Evolutionary conservation across 2,888 invertebrate species (phyloP), one percentile per base, ranked within the genome.

Genomic region (Glaucopsyche alexis): DNA sequence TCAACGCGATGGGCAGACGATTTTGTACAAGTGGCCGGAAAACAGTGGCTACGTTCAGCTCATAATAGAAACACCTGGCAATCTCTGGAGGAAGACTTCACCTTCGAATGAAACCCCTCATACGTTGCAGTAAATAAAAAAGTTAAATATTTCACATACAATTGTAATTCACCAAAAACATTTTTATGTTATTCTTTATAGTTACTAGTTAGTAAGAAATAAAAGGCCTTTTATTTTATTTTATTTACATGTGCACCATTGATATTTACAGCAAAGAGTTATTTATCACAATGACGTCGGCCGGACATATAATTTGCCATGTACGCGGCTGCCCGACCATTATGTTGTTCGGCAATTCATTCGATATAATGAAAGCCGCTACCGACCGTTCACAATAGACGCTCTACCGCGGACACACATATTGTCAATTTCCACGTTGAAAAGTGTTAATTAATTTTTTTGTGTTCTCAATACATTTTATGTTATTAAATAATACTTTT

Each of bases 241-340:
- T 29, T 13, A 60, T 38, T 60, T 60, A 6, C 60, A 38, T 14
- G 38, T 50, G n/a, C 65, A 66, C 45, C 49, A 29, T 29, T 29
- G 69, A 70, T 71, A 65, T 70, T 71, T 42, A 42, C 42, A 42
- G 42, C 42, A 79, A 80, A 83, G 83, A 86, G 87, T 87, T 88
- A 88, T 89, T 88, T 86, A 88, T 85, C 85, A 88, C 88, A 90
- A 88, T 89, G 89, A 90, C 88, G 89, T 87, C 85, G 84, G 47
- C 79, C 84, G 83, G 87, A 84, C 86, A 84, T 89, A 89, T 89
- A 90, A 91, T 90, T 90, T 89, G 87, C 89, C 86, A 85, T 84
- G 85, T 86, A 84, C 85, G 83, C 82, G 80, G 83, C 81, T 80
- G 75, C 76, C 74, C 80, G 78, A 79, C 87, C 83, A 90, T 90